Percentiles rank a stretch among this genome's conserved stretches.
Conservation (phyloP, 2,113 vertebrate species). For the Cranoglanis bouderius region DNA sequence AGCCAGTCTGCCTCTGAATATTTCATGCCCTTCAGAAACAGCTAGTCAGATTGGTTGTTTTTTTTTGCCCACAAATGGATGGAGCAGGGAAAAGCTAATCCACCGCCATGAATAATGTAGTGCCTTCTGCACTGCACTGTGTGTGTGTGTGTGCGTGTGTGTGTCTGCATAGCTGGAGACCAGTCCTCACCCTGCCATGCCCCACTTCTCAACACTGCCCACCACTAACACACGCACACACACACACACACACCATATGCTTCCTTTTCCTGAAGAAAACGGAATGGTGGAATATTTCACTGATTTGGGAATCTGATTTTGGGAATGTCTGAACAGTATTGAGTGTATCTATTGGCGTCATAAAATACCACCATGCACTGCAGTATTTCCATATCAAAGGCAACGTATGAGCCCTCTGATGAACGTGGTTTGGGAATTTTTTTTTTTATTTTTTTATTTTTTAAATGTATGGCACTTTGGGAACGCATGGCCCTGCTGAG, state of each 20-base stretch:
- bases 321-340: neutral
- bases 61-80: conserved; percentile 33
- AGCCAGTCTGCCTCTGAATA: neutral
- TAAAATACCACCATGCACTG: neutral
- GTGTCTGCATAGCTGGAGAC: neutral
- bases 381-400: neutral
- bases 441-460: too few species aligned
- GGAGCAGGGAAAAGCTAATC: conserved; percentile 54
- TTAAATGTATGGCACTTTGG: neutral
- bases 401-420: neutral
- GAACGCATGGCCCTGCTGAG: too few species aligned
- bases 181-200: neutral
- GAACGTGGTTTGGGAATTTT: neutral
- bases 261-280: neutral
- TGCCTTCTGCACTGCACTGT: conserved; percentile 34
- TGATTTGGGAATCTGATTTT: neutral
- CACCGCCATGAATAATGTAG: conserved; percentile 71
- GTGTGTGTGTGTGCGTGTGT: conserved; percentile 11
- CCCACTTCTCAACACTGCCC: neutral
- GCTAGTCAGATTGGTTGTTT: neutral
- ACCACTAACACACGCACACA: neutral
- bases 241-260: conserved; percentile 11
- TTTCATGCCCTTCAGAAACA: conserved; percentile 15
- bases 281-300: neutral
- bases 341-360: neutral